Evolutionary conservation across 2,888 invertebrate species (phyloP).

Genomic region (Pachycephus smyrnensis): DNA sequence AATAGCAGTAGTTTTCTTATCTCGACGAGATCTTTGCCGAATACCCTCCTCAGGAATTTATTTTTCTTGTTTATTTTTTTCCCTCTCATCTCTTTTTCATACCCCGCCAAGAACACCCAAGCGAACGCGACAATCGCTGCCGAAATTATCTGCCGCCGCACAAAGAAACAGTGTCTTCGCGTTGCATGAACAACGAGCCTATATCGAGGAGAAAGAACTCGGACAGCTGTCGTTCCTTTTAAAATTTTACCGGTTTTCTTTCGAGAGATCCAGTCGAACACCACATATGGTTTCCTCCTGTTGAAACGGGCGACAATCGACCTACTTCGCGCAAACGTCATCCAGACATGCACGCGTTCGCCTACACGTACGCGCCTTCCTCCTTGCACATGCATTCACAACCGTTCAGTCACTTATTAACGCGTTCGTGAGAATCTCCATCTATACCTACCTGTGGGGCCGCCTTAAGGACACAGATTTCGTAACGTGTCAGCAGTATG

Average conservation of each 20-base stretch:
- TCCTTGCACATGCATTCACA: not conserved
- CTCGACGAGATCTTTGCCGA: too few relatives aligned
- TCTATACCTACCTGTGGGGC: not conserved
- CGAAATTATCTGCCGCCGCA: not conserved
- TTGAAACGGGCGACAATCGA: constrained; percentile 32
- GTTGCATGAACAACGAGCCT: not conserved
- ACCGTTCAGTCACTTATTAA: not conserved
- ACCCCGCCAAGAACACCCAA: not conserved
- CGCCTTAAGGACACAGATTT: not conserved
- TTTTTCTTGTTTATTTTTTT: too few relatives aligned
- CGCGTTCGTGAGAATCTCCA: not conserved
- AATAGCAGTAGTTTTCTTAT: not conserved
- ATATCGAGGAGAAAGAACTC: not conserved
- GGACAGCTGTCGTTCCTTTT: constrained; percentile 9
- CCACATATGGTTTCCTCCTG: constrained; percentile 41
- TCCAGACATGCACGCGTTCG: not conserved
- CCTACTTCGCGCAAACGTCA: constrained; percentile 34
- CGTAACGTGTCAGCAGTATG: not conserved
- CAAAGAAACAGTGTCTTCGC: not conserved
- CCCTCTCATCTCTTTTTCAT: not conserved
- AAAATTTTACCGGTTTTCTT: constrained; percentile 37
- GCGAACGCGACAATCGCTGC: not conserved
- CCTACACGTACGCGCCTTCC: not conserved
- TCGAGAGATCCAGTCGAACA: constrained; percentile 13
- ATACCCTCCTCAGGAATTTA: too few relatives aligned